Evolutionary conservation across 53 echinoderm and acorn worm genomes (phyloP), one percentile per base, ranked within the genome.

Genomic region (Luidia sarsii): DNA sequence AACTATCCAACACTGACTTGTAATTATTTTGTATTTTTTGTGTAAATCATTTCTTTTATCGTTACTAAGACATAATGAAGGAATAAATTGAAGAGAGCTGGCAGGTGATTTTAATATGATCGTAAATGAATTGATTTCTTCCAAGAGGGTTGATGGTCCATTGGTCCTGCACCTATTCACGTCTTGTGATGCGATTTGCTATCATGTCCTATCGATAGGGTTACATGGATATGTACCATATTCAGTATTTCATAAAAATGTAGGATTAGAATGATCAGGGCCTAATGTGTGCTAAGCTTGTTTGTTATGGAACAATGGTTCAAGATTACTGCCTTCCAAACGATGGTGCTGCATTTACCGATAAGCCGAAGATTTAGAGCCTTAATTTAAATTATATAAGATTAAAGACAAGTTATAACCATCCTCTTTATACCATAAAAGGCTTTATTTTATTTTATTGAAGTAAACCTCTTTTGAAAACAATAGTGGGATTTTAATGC

Each of bases 271-370:
- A 39, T n/a, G 34, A 10, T 52, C 33, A 15, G 52, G 52, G 50
- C 28, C 7, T 57, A 30, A 70, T 70, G 74, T 74, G 56, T 56
- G 57, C 41, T 57, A 74, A 23, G 39, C 13, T 27, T 33, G 27
- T 46, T 11, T 54, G 39, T 3, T 30, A 35, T 50, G 1, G 20
- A 16, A 18, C 13, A 16, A 16, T 69, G n/a, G n/a, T 49, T 19
- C 22, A 21, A 11, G 19, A 30, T 10, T 34, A 35, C 70, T 70
- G 51, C 50, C 51, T 70, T 70, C 74, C 74, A 56, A 38, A 37
- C 45, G 18, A 74, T 74, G 74, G 74, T 74, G 74, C 74, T 74
- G 74, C 74, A 74, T 74, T 38, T 56, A n/a, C 6, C 54, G 29
- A 21, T 54, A 71, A 52, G 20, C 23, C 29, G 15, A 67, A 67